These are phyloP conservation scores for Phaethon lepturus DNA, from an alignment of 2,113 vertebrate species.

Conservation along the genomic window DNA sequence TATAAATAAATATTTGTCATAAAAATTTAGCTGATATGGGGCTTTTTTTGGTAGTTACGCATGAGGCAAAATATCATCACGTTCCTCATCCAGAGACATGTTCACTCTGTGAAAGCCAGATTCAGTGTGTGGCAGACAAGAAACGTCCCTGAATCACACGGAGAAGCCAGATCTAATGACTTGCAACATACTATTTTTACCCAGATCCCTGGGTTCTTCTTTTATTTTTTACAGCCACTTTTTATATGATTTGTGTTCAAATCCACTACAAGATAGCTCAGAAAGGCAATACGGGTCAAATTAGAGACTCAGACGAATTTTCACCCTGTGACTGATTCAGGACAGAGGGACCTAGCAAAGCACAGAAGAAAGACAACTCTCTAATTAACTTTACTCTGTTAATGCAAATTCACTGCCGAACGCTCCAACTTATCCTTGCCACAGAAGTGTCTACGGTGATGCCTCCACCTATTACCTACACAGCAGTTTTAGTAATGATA, in stretches of 20 bases:
- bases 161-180: slow-evolving; percentile 32
- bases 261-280: not conserved
- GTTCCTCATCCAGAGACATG: not conserved
- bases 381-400: not conserved
- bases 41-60: not conserved
- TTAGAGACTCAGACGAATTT: not conserved
- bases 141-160: slow-evolving; percentile 4
- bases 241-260: not conserved
- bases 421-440: fast-evolving
- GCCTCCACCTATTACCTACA: not conserved
- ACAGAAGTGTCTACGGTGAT: fast-evolving
- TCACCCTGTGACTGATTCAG: not conserved
- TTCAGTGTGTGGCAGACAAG: not conserved
- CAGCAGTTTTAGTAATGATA: not conserved
- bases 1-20: not conserved
- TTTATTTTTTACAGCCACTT: not conserved
- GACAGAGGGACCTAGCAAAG: not conserved
- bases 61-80: not conserved
- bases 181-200: slow-evolving; percentile 10
- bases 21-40: not conserved
- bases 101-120: not conserved
- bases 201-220: not conserved
- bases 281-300: not conserved
- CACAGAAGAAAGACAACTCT: not conserved
- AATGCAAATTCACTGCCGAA: not conserved